Evolutionary conservation across 1,140 invertebrate genomes (phyloP), one percentile per base, ranked within the genome.

Genomic region (Sycophaga agraensis): DNA sequence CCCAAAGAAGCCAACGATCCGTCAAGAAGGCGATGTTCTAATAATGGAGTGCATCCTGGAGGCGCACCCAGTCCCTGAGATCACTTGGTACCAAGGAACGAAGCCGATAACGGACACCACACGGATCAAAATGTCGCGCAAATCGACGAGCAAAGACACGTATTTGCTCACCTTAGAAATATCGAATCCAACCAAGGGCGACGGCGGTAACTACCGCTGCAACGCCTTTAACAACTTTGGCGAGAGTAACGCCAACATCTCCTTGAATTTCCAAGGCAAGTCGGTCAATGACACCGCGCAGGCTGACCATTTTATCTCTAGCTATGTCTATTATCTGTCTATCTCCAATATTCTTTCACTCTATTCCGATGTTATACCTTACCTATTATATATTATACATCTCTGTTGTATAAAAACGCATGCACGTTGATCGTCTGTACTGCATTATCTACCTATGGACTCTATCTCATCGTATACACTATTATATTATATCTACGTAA

Each of bases 231-330:
- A 99, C 88, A 89, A 91, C 78, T 91, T 91, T 79, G 97, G 97
- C 79, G 97, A 99, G 86, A 97, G 94, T 82, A 99, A 99, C 86
- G 97, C 97, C 68, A 99, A 99, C 85, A 99, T 99, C 84, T 94
- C 96, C 69, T 89, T 99, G 68, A 99, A 99, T 82, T 98, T 99
- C 86, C 93, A 96, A 93, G 94, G 94, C 95, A 93, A 85, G 82
- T 81, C 71, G 35, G 28, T 9, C 17, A 12, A n/a, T 37, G 7
- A 31, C n/a, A n/a, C n/a, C n/a, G n/a, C n/a, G n/a, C n/a, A n/a
- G n/a, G n/a, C n/a, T n/a, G n/a, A n/a, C n/a, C n/a, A n/a, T n/a
- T n/a, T n/a, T n/a, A n/a, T n/a, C n/a, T n/a, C n/a, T n/a, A n/a
- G n/a, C n/a, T n/a, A n/a, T n/a, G n/a, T n/a, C n/a, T n/a, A n/a